Evolutionary conservation across 2,888 invertebrate genomes (phyloP).

Genomic region (Erynnis tages): DNA sequence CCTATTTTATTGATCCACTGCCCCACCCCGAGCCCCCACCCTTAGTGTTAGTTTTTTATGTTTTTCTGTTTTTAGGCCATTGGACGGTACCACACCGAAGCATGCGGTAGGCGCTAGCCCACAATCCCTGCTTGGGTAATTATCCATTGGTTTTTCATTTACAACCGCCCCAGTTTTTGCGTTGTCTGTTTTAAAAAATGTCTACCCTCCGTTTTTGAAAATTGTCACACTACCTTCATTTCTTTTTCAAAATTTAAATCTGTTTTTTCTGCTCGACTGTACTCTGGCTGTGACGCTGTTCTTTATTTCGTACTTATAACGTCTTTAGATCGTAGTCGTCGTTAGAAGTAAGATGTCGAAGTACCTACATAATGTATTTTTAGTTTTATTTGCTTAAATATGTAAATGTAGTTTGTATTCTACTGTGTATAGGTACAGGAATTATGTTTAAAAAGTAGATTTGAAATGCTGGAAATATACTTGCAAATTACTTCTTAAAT

Average conservation of each 20-base stretch:
- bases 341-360: background rate
- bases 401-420: too few species aligned
- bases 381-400: too few species aligned
- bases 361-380: too few species aligned
- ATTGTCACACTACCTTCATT: background rate
- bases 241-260: slow-evolving; percentile 19
- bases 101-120: slow-evolving; percentile 80
- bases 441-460: too few species aligned
- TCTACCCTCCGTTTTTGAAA: background rate
- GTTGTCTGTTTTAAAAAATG: background rate
- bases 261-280: slow-evolving; percentile 1
- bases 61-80: slow-evolving; percentile 84
- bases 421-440: too few species aligned
- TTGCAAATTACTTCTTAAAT: too few species aligned
- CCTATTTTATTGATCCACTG: background rate
- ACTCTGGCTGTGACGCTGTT: background rate
- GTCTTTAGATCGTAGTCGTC: background rate
- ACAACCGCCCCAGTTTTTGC: slow-evolving; percentile 1
- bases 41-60: slow-evolving; percentile 68
- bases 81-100: slow-evolving; percentile 82
- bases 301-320: background rate
- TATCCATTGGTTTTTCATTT: slow-evolving; percentile 52
- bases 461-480: too few species aligned
- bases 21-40: slow-evolving; percentile 32
- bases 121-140: slow-evolving; percentile 85